Evolutionary conservation across 1,140 invertebrate genomes (phyloP).

Genomic region (Brachionus plicatilis): DNA sequence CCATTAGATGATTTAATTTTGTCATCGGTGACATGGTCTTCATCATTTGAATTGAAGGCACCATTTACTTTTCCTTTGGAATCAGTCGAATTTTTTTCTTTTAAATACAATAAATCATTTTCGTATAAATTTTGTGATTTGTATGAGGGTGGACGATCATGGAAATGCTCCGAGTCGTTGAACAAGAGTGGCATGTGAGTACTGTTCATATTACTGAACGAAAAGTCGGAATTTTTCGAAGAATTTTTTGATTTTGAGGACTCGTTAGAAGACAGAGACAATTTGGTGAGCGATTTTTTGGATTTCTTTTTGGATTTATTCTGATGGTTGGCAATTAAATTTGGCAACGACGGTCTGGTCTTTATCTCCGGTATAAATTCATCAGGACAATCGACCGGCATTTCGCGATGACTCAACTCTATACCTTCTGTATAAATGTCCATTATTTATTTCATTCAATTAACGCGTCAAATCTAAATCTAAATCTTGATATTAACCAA

Average conservation of each 20-base stretch:
- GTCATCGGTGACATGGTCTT: not conserved
- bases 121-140: conserved; percentile 25
- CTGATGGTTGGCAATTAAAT: not conserved
- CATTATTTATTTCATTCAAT: conserved; percentile 1
- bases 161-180: not conserved
- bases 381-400: conserved; percentile 95
- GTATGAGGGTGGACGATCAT: not conserved
- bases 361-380: conserved; percentile 83
- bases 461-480: conserved; percentile 6
- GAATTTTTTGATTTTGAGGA: conserved; percentile 3
- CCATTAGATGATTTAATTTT: not conserved
- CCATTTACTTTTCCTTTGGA: not conserved
- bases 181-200: not conserved
- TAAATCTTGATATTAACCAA: not conserved
- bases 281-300: not conserved
- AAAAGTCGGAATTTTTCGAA: conserved; percentile 4
- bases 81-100: not conserved
- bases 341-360: conserved; percentile 79
- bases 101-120: conserved; percentile 4
- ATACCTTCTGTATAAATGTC: not conserved
- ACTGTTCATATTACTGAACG: not conserved
- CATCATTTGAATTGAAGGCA: not conserved
- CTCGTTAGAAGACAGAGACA: not conserved
- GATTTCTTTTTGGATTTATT: not conserved
- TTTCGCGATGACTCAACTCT: conserved; percentile 61